phyloP scores from a whole-genome alignment of 2,888 invertebrate genomes.

The Phalera bucephala region DNA sequence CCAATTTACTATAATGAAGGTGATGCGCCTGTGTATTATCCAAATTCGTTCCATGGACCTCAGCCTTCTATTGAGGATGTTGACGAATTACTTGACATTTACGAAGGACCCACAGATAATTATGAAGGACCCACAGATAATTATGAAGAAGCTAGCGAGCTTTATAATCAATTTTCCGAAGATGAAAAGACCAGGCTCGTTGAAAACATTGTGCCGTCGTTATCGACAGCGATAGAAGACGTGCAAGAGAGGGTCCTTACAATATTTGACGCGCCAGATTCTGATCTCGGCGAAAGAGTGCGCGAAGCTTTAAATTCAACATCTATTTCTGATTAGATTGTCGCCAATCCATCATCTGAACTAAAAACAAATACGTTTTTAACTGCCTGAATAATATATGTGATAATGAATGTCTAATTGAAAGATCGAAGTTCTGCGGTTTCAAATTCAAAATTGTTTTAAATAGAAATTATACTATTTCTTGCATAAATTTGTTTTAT shows the following conservation, averaged over 20 bases:
- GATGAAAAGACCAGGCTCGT: constrained; percentile 88
- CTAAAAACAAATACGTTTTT: too few species aligned
- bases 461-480: too few species aligned
- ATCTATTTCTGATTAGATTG: too few species aligned
- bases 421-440: too few species aligned
- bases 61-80: neutral
- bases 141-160: constrained; percentile 89
- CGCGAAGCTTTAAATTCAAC: constrained; percentile 3
- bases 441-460: too few species aligned
- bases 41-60: neutral
- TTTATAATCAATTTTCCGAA: constrained; percentile 90
- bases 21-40: neutral
- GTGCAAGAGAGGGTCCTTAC: constrained; percentile 9
- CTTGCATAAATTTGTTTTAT: too few species aligned
- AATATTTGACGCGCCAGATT: constrained; percentile 4
- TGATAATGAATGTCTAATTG: too few species aligned
- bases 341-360: too few species aligned
- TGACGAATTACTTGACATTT: constrained; percentile 23
- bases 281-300: constrained; percentile 10
- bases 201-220: constrained; percentile 90
- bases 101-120: too few species aligned
- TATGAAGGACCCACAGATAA: constrained; percentile 94
- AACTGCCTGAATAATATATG: too few species aligned
- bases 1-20: neutral
- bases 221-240: too few species aligned